Evolutionary conservation across 2,888 invertebrate genomes (phyloP), one percentile per base, ranked within the genome.

Genomic region (Laspeyria flexula): DNA sequence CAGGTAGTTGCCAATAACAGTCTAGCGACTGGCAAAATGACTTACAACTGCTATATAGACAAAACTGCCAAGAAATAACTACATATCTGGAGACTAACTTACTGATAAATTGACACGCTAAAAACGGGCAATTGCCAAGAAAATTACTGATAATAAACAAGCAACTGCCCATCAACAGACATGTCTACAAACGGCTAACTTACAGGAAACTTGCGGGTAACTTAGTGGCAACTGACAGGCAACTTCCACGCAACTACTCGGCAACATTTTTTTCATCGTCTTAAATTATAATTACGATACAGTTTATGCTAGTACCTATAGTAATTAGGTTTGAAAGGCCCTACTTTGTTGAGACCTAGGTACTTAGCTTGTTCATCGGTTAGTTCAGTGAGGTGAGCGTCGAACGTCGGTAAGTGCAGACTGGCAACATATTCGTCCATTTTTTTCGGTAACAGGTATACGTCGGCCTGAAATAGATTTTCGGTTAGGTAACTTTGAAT

Each of bases 391-490:
- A 99, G 93, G 81, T 99, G 99, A 13, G 99, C 99, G 93, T 99
- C 99, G 85, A 99, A 99, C 12, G 98, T 97, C 6, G 99, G 98
- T 77, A 99, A 93, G 92, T 99, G 99, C 34, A 99, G 94, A 63
- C 98, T 98, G 10, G 99, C 99, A 15, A 99, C 99, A 87, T 99
- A 99, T 79, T 99, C 99, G 91, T 99, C 98, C 99, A 99, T 99
- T 93, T 99, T 99, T 93, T 99, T 99, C 43, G 99, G 99, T 74
- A 99, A 93, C 64, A 99, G 94, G 90, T 99, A 99, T 12, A 99
- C 99, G 85, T 99, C 99, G 60, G 98, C 95, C 92, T 93, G 84
- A 3, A 51, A 67, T 25, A 42, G 34, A 54, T n/a, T n/a, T n/a
- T n/a, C n/a, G n/a, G n/a, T n/a, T n/a, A n/a, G n/a, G n/a, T n/a